phyloP scores from a whole-genome alignment of 37 sponge, comb jelly and placozoan genomes.

The Chondrosia reniformis region DNA sequence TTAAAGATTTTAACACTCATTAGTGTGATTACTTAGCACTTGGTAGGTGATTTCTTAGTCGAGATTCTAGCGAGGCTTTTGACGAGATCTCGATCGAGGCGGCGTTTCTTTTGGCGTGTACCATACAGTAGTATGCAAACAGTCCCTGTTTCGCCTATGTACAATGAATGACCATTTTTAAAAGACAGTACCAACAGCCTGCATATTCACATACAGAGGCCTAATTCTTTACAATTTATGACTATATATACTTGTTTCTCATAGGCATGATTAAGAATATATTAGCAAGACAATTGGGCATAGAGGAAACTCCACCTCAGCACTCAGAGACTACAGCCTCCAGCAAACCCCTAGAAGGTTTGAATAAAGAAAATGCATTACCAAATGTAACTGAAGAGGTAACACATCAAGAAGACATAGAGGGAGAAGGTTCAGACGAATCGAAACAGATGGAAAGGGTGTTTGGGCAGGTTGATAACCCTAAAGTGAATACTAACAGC shows the following conservation, averaged over 20 bases:
- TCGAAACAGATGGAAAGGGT: slow-evolving; percentile 18
- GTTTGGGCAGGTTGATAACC: not conserved
- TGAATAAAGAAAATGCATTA: not conserved
- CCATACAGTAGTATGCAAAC: too few species aligned
- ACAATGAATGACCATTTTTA: not conserved
- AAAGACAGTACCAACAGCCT: too few species aligned
- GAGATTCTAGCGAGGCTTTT: too few species aligned
- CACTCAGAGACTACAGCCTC: not conserved
- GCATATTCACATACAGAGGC: not conserved
- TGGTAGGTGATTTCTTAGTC: too few species aligned
- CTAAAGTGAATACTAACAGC: too few species aligned
- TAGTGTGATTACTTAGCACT: not conserved
- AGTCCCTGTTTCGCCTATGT: not conserved
- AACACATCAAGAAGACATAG: not conserved
- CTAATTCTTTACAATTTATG: not conserved
- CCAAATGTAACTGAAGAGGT: not conserved
- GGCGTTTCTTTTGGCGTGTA: too few species aligned
- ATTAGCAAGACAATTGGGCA: slow-evolving; percentile 33
- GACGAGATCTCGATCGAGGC: too few species aligned
- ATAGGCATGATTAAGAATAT: slow-evolving; percentile 43
- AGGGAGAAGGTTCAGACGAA: not conserved
- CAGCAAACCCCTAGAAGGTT: not conserved
- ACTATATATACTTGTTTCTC: not conserved
- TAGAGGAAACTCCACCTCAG: slow-evolving; percentile 11
- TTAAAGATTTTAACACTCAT: too few species aligned